Percentiles rank a stretch among this genome's conserved stretches.
Evolutionary conservation across 2,113 vertebrate species (phyloP).

Genomic region (Climacteris rufus): DNA sequence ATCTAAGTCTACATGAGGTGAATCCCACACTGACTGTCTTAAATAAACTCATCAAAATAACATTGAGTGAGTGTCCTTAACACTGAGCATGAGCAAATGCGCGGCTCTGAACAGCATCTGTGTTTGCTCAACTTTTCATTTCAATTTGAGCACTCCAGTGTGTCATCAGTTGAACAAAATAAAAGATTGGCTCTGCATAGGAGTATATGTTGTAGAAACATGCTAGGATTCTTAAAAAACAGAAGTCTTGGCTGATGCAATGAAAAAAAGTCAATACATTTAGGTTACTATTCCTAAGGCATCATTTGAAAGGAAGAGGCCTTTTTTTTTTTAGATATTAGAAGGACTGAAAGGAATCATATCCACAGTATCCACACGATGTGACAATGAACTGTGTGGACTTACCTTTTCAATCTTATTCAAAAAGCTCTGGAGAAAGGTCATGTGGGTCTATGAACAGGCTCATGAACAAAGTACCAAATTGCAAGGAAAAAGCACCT

Average conservation of each 20-base stretch:
- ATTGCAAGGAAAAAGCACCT: not conserved
- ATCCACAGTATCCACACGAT: not conserved
- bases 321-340: not conserved
- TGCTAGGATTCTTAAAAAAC: not conserved
- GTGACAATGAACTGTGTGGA: not conserved
- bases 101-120: not conserved
- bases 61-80: not conserved
- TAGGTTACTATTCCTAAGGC: not conserved
- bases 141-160: not conserved
- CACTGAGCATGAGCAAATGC: not conserved
- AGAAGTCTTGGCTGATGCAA: not conserved
- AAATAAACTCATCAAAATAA: constrained; percentile 17
- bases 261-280: not conserved
- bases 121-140: constrained; percentile 38
- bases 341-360: not conserved
- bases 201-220: not conserved
- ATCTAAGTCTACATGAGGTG: not conserved
- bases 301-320: not conserved
- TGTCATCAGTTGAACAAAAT: not conserved
- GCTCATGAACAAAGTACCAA: not conserved
- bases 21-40: not conserved
- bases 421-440: not conserved
- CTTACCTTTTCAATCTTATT: not conserved
- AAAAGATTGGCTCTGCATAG: not conserved
- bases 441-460: not conserved